Conservation (phyloP, 2,113 vertebrate genomes). For the Paradoxurus hermaphroditus region DNA sequence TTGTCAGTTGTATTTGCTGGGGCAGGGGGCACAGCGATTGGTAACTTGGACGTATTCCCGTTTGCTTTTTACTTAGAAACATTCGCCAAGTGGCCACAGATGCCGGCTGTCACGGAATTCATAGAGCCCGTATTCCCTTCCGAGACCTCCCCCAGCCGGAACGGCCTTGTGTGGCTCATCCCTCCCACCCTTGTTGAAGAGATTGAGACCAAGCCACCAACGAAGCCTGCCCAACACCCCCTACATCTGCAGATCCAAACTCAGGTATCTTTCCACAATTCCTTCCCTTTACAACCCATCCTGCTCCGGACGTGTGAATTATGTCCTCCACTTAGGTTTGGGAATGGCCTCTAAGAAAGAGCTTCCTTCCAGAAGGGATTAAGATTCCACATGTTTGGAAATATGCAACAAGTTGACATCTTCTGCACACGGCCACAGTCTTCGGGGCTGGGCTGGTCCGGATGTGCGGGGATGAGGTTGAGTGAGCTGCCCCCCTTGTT, state of each 20-base stretch:
- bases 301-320: too few species aligned
- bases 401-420: background rate
- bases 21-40: background rate
- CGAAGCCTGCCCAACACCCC: background rate
- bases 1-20: background rate
- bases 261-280: too few species aligned
- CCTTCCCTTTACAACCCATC: background rate
- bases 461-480: too few species aligned
- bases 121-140: background rate
- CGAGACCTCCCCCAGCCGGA: background rate
- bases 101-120: background rate
- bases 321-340: background rate
- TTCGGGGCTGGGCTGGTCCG: accelerated
- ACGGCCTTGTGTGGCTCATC: background rate
- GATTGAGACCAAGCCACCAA: background rate
- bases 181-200: background rate
- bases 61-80: background rate
- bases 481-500: background rate
- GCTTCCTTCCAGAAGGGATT: background rate
- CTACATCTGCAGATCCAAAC: background rate
- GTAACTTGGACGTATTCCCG: background rate
- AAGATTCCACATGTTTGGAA: background rate
- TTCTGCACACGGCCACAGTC: background rate
- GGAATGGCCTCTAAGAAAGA: background rate
- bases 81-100: background rate